Evolutionary conservation across 2,113 vertebrate genomes (phyloP), one percentile per base, ranked within the genome.

Genomic region (Donacobius atricapilla): DNA sequence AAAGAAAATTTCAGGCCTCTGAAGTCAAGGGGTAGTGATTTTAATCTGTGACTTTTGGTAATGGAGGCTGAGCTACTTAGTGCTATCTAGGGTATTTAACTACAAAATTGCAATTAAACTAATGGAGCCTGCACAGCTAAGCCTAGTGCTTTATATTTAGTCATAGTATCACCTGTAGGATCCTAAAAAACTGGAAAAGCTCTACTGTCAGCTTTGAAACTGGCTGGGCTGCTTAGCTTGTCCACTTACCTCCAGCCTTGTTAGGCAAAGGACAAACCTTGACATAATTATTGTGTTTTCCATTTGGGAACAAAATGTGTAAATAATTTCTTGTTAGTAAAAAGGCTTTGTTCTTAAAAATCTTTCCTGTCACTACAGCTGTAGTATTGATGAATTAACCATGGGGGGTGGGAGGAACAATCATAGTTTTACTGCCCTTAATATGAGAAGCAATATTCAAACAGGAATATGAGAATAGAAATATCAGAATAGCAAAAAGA

Each of bases 111-210:
- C 19, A 76, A 65, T 71, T 75, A 78, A 75, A 89, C 47, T 51
- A 87, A 56, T 90, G 19, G 16, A 6, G 87, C 44, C 11, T n/a
- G 6, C 33, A 56, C 11, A n/a, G n/a, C 12, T 82, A 65, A 71
- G 28, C 27, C 23, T 61, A 78, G 53, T 79, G 53, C 31, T 82
- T 69, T 45, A 20, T 76, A 53, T 56, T 81, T 73, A 48, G 48
- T 66, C 51, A 65, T n/a, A 65, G 25, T 16, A 87, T 58, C 33
- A 80, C 10, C 50, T 72, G 24, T 11, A 61, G 50, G 33, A 66
- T 91, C 51, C 87, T 27, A 85, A 85, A 94, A 83, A 89, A 57
- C 61, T 90, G 73, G 70, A 89, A 87, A 89, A 94, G 24, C 48
- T 84, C 48, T 84, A 39, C 61, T 91, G 65, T 42, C n/a, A 68